Conservation (phyloP, 2,888 invertebrate genomes). For the Phaedon cochleariae region DNA sequence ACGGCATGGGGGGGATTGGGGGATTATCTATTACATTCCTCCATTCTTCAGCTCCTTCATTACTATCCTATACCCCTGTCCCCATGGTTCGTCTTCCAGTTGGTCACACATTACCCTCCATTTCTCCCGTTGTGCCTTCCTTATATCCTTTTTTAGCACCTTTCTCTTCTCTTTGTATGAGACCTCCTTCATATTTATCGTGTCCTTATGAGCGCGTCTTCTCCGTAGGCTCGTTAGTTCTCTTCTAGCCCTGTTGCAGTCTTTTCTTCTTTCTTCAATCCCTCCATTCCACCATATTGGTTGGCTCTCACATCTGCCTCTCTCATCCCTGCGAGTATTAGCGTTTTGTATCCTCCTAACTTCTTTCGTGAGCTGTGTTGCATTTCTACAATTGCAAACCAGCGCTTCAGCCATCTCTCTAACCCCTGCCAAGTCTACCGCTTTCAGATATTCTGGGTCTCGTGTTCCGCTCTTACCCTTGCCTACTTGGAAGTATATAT, state of each 20-base stretch:
- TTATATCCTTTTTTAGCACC: not conserved
- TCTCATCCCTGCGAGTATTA: not conserved
- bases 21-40: not conserved
- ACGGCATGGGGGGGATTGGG: not conserved
- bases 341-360: not conserved
- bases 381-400: not conserved
- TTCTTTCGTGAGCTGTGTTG: not conserved
- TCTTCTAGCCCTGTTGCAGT: not conserved
- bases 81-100: not conserved
- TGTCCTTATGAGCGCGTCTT: not conserved
- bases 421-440: not conserved
- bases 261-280: not conserved
- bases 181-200: not conserved
- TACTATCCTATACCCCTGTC: not conserved
- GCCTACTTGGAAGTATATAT: not conserved
- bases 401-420: not conserved
- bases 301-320: not conserved
- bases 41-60: not conserved
- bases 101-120: not conserved
- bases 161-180: not conserved
- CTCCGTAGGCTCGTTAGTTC: not conserved
- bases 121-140: not conserved
- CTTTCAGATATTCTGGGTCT: not conserved
- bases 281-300: slow-evolving; percentile 4
- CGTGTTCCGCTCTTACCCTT: not conserved